Percentiles rank a stretch among this genome's conserved stretches.
phyloP scores from a whole-genome alignment of 2,797 vertebrate species.

The Jordanella pulchra region DNA sequence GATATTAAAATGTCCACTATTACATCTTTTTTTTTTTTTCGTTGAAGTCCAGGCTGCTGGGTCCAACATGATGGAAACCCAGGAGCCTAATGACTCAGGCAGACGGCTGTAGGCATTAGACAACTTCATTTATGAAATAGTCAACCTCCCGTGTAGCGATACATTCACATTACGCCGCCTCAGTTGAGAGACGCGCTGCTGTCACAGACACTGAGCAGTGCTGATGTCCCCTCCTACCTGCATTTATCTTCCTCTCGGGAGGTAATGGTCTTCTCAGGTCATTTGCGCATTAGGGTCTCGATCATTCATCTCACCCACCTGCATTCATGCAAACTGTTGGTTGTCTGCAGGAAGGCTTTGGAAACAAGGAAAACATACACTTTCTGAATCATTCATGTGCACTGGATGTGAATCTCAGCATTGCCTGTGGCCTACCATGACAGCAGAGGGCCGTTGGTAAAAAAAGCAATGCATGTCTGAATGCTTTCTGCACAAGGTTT shows the following conservation, averaged over 20 bases:
- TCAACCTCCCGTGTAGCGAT: slow-evolving; percentile 78
- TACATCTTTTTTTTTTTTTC: slow-evolving; percentile 59
- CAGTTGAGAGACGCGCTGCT: slow-evolving; percentile 71
- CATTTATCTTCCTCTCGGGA: slow-evolving; percentile 75
- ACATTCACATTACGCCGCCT: slow-evolving; percentile 75
- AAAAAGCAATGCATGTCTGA: slow-evolving; percentile 29
- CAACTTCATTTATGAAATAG: slow-evolving; percentile 80
- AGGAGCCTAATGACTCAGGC: slow-evolving; percentile 75
- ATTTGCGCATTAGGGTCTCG: slow-evolving; percentile 70
- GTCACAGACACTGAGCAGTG: slow-evolving; percentile 77
- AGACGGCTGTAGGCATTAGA: slow-evolving; percentile 74
- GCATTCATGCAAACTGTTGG: slow-evolving; percentile 48
- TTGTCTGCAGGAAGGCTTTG: slow-evolving; percentile 36
- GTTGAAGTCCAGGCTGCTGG: slow-evolving; percentile 52
- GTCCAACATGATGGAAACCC: slow-evolving; percentile 67
- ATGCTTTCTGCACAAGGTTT: slow-evolving; percentile 47
- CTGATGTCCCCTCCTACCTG: slow-evolving; percentile 75
- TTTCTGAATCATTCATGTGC: slow-evolving; percentile 42
- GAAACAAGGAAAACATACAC: slow-evolving; percentile 45
- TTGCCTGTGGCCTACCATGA: slow-evolving; percentile 25
- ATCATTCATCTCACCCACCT: slow-evolving; percentile 73
- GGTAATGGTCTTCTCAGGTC: slow-evolving; percentile 78
- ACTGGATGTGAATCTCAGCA: slow-evolving; percentile 13
- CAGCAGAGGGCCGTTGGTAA: slow-evolving; percentile 31
- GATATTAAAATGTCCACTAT: slow-evolving; percentile 80